These are phyloP conservation scores for Saturnia japonica DNA, from an alignment of 2,888 invertebrate genomes.

Conservation along the genomic window DNA sequence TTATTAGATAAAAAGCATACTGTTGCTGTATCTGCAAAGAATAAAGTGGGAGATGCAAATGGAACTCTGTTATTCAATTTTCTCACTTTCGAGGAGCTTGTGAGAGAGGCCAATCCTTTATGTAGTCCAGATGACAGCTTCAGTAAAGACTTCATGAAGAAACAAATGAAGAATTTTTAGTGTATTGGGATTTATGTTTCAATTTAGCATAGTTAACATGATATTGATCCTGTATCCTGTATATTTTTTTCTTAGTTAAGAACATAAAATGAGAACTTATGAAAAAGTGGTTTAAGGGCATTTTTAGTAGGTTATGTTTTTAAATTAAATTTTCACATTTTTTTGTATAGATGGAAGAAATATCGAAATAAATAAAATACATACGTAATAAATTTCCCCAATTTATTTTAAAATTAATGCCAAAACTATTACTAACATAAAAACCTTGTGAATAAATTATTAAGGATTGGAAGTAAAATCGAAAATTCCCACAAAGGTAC, in stretches of 20 bases:
- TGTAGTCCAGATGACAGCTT: slow-evolving; percentile 78
- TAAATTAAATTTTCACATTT: neutral
- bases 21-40: slow-evolving; percentile 86
- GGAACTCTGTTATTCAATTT: slow-evolving; percentile 69
- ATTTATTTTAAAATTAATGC: slow-evolving; percentile 17
- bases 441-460: slow-evolving; percentile 1
- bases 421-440: slow-evolving; percentile 10
- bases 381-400: neutral
- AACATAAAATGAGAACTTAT: neutral
- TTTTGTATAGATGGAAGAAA: neutral
- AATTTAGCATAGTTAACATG: neutral
- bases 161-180: slow-evolving; percentile 54
- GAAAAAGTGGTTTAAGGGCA: neutral
- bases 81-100: slow-evolving; percentile 83
- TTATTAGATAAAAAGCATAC: slow-evolving; percentile 88
- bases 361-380: slow-evolving; percentile 11
- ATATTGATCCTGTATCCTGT: neutral
- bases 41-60: slow-evolving; percentile 43
- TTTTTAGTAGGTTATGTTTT: neutral
- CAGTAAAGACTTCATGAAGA: slow-evolving; percentile 83
- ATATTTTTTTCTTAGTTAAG: neutral
- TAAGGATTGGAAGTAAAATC: slow-evolving; percentile 34
- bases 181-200: slow-evolving; percentile 8
- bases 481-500: slow-evolving; percentile 83
- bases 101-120: slow-evolving; percentile 74